Evolutionary conservation across 2,888 invertebrate species (phyloP), one percentile per base, ranked within the genome.

Genomic region (Diaphora mendica): DNA sequence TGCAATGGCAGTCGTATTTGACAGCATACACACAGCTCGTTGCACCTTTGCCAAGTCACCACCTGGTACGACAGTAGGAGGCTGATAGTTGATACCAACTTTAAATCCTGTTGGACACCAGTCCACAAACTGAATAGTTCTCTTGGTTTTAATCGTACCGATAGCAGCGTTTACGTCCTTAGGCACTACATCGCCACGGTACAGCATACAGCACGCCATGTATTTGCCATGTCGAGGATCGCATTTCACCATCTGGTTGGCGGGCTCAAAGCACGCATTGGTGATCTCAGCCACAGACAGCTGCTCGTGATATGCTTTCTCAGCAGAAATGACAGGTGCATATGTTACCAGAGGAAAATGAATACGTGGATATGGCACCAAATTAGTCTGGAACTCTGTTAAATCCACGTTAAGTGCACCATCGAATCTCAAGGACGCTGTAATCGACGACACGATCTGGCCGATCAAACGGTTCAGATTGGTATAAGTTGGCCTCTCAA

Each of bases 1-100:
- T n/a, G 99, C 99, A 88, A 99, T 99, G 77, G 99, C 98, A 0
- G 99, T 99, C 68, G 99, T 99, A 97, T 99, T 99, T 72, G 98
- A 98, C 90, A 99, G 95, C 99, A 99, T 99, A 96, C 99, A 99
- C 4, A 99, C 99, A 26, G 99, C 99, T 64, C 99, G 97, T 90
- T 98, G 98, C 0, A 99, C 98, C 94, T 98, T 99, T 74, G 99
- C 99, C 87, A 98, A 93, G 90, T 99, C 99, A 2, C 98, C 99
- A 4, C 98, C 98, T 0, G 99, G 99, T 0, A 99, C 98, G 23
- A 98, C 98, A 3, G 98, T 98, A 96, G 92, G 98, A 95, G 89
- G 98, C 97, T 96, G 98, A 94, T 99, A 99, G 96, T 99, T 99
- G 93, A 98, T 98, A 79, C 98, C 98, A 78, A 97, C 97, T 88